Evolutionary conservation across 92 coral and sea anemone species (phyloP), one percentile per base, ranked within the genome.

Genomic region (Heliopora coerulea): DNA sequence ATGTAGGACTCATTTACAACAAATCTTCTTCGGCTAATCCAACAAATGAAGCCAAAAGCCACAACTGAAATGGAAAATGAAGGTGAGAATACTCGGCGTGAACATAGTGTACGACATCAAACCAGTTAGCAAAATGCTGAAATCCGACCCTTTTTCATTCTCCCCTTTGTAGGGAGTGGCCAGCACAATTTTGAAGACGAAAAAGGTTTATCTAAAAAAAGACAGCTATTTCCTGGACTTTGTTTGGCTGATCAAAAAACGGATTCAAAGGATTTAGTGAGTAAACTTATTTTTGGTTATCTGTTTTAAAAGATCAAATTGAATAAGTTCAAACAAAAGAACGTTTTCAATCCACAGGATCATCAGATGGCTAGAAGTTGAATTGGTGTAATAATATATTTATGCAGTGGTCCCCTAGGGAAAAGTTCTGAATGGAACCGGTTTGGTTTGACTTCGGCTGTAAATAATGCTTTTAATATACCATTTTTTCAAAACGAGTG

Each of bases 1-100:
- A 13, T 64, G 37, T 65, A 93, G 96, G 98, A 93, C 32, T 93
- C 98, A 23, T 93, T 93, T 54, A 82, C 91, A 6, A 78, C 98
- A 23, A 93, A 93, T 78, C 72, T 93, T 63, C 79, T 93, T 19
- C 85, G 98, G 41, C 83, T 93, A 56, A 93, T 93, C 74, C 96
- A 93, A 56, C 91, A 86, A 66, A 93, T 93, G 98, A 90, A 85
- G 59, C 96, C 98, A 17, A 86, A 79, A 78, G 35, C 67, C 12
- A 60, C 69, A 26, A 29, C 75, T 0, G 56, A 73, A 28, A 50
- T 17, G 29, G 77, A 70, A 35, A 54, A 23, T 33, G 39, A 52
- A 11, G 50, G 77, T 70, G 59, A 67, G 59, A 40, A 37, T 4
- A 37, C n/a, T n/a, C n/a, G n/a, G n/a, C n/a, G n/a, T n/a, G n/a